Evolutionary conservation across 2,888 invertebrate species (phyloP).

Genomic region (Tiliacea aurago): DNA sequence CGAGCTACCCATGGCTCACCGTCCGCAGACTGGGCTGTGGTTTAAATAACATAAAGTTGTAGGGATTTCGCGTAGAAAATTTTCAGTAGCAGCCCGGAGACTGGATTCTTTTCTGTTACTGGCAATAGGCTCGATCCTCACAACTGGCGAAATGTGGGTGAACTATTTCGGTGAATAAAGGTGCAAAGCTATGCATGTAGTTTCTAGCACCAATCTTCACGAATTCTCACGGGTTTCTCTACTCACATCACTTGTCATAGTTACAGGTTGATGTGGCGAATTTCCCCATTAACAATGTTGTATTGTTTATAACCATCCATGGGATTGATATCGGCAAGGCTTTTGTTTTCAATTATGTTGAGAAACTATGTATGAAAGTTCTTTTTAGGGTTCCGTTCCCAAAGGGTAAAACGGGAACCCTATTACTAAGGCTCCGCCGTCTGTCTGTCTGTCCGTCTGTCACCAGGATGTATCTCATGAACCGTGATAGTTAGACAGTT

Average conservation of each 20-base stretch:
- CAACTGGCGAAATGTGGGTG: background rate
- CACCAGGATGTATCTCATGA: too few relatives aligned
- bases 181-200: background rate
- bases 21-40: too few relatives aligned
- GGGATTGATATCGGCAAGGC: slow-evolving; percentile 42
- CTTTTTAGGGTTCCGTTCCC: too few relatives aligned
- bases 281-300: slow-evolving; percentile 55
- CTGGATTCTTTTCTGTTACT: background rate
- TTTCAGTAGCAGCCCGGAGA: too few relatives aligned
- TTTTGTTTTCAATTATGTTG: slow-evolving; percentile 36
- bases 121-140: background rate
- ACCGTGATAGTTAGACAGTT: too few relatives aligned
- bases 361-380: slow-evolving; percentile 27
- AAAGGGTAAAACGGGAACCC: too few relatives aligned
- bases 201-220: slow-evolving; percentile 27
- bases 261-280: slow-evolving; percentile 25
- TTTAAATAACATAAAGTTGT: background rate
- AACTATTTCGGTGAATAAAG: background rate
- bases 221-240: slow-evolving; percentile 62
- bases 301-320: slow-evolving; percentile 45
- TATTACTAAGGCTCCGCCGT: too few relatives aligned
- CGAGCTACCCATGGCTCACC: too few relatives aligned
- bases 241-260: slow-evolving; percentile 46
- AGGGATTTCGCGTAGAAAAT: background rate
- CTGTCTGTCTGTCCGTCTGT: too few relatives aligned